A percentile compares a stretch with the other conserved stretches of the same genome.
phyloP scores from a whole-genome alignment of 2,888 invertebrate species.

The Yponomeuta cagnagella region DNA sequence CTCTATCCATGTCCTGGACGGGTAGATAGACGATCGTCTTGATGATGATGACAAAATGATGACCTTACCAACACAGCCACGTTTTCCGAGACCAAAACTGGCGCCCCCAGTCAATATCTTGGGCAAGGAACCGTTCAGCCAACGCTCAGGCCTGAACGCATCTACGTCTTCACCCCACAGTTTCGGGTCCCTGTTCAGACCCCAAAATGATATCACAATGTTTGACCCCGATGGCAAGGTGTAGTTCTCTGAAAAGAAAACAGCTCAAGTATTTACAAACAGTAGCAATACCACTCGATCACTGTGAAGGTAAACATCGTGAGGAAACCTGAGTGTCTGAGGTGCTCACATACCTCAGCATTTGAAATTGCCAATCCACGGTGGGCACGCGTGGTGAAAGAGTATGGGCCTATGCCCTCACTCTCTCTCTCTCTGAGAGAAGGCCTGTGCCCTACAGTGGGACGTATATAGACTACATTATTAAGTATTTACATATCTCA shows the following conservation, averaged over 20 bases:
- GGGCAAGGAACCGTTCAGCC: background rate
- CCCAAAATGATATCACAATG: conserved; percentile 38
- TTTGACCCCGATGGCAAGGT: background rate
- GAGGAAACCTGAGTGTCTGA: too few relatives aligned
- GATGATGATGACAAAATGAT: background rate
- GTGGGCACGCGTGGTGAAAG: too few relatives aligned
- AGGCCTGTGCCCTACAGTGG: too few relatives aligned
- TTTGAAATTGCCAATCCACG: too few relatives aligned
- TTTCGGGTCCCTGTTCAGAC: conserved; percentile 40
- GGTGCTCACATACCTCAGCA: too few relatives aligned
- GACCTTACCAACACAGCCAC: background rate
- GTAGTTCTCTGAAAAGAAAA: background rate
- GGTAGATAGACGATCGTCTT: background rate
- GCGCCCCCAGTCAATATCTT: background rate
- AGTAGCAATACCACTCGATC: too few relatives aligned
- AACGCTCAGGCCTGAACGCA: background rate
- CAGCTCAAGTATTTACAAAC: too few relatives aligned
- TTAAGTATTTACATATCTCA: background rate
- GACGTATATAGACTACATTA: too few relatives aligned
- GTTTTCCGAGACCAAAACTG: background rate
- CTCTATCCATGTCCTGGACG: too few relatives aligned
- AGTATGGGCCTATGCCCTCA: too few relatives aligned
- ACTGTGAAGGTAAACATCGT: too few relatives aligned
- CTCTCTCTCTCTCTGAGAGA: too few relatives aligned
- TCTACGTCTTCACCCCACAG: conserved; percentile 23